Conservation (phyloP, 2,888 invertebrate genomes). For the Netelia fuscicornis region DNA sequence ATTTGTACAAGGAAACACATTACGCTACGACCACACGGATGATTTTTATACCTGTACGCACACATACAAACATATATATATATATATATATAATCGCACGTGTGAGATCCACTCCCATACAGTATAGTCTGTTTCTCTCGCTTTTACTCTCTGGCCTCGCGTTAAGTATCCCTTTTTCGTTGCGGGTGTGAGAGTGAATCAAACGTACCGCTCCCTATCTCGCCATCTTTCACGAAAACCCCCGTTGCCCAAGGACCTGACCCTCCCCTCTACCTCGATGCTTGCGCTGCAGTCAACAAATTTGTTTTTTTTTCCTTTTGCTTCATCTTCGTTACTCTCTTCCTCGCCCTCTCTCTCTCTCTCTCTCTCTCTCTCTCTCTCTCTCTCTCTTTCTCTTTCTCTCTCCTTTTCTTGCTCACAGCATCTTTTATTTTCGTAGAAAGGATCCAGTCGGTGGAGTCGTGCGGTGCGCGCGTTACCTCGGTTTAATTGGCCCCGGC, state of each 20-base stretch:
- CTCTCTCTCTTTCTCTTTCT: neutral
- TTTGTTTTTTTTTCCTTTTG: conserved; percentile 32
- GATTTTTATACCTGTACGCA: conserved; percentile 19
- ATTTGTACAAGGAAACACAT: conserved; percentile 65
- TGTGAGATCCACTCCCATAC: neutral
- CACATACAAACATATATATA: neutral
- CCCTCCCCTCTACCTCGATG: conserved; percentile 21
- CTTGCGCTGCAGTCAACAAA: conserved; percentile 62
- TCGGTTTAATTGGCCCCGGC: conserved; percentile 56
- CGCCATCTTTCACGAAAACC: conserved; percentile 63
- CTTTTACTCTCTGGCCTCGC: conserved; percentile 8
- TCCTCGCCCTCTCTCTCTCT: neutral
- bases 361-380: neutral
- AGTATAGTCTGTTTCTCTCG: conserved; percentile 16
- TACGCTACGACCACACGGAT: conserved; percentile 61
- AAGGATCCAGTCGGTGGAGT: conserved; percentile 19
- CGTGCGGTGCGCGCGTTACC: conserved; percentile 36
- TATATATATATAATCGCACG: neutral
- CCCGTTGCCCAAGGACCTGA: conserved; percentile 33
- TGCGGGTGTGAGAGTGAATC: conserved; percentile 58
- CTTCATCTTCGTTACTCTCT: conserved; percentile 22
- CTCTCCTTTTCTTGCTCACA: conserved; percentile 21
- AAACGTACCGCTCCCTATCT: conserved; percentile 67
- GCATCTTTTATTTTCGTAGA: conserved; percentile 16
- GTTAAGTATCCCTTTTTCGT: conserved; percentile 13